Evolutionary conservation across 2,113 vertebrate species (phyloP).

Genomic region (Salvator merianae): DNA sequence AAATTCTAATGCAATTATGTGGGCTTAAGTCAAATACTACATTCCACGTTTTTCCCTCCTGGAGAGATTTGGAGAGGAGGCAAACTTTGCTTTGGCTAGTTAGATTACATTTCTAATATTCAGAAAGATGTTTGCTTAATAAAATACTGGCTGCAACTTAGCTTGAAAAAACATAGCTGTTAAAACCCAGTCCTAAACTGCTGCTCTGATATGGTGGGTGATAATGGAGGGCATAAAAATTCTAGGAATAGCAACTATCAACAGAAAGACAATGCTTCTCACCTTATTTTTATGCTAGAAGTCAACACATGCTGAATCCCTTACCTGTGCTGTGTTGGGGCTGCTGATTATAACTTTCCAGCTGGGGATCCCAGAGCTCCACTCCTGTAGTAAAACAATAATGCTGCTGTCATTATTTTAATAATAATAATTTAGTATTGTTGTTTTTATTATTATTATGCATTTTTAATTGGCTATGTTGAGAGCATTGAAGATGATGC

Average conservation of each 20-base stretch:
- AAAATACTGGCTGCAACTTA: slow-evolving; percentile 46
- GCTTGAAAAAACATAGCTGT: slow-evolving; percentile 44
- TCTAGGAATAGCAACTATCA: background rate
- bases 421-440: too few species aligned
- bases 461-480: background rate
- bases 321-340: background rate
- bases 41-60: slow-evolving; percentile 54
- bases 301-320: background rate
- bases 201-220: background rate
- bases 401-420: background rate
- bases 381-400: background rate
- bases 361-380: background rate
- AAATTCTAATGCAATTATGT: slow-evolving; percentile 55
- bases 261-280: background rate
- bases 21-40: slow-evolving; percentile 60
- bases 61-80: slow-evolving; percentile 53
- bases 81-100: slow-evolving; percentile 31
- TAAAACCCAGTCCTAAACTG: background rate
- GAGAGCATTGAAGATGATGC: background rate
- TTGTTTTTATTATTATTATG: too few species aligned
- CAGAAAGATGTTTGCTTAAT: slow-evolving; percentile 65
- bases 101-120: slow-evolving; percentile 48
- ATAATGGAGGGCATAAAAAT: background rate
- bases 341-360: background rate
- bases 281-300: background rate